Evolutionary conservation across 2,113 vertebrate species (phyloP), one percentile per base, ranked within the genome.

Genomic region (Hemichromis elongatus): DNA sequence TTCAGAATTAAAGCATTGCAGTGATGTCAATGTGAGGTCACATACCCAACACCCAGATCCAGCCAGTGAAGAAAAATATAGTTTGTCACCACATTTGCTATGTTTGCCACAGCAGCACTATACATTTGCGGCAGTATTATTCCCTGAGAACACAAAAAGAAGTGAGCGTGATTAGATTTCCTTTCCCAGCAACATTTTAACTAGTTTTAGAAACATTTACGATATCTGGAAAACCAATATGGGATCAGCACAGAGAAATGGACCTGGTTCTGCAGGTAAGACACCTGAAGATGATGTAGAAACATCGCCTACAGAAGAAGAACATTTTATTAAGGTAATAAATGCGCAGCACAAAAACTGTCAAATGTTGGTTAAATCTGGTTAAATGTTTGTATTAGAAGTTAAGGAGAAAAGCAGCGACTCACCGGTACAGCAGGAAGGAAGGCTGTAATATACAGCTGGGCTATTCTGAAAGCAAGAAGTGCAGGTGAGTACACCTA

Each of bases 391-490:
- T 14, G 68, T 28, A 21, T 16, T 9, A 70, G n/a, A 63, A 3
- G n/a, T 45, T 6, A 56, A 63, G 19, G 14, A 70, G 37, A 35
- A 61, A 84, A 86, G 13, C 18, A 7, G 61, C 3, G 37, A 97
- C 98, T 98, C 93, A 99, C 98, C 5, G 98, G 98, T 73, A 99
- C 96, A 5, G 97, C 98, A 73, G 98, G 98, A 52, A 98, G 92
- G 88, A 97, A 99, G 82, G 96, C 96, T 89, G 93, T 95, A 68
- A 98, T 97, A 7, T 99, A 99, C 54, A 97, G 35, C 92, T 99
- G 97, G 10, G 98, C 97, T 78, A 98, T 96, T 95, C 98, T 99
- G 92, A n/a, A 94, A 89, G 68, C 2, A 83, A 78, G 66, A 85
- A 63, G 33, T 54, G 5, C 19, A 63, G 35, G 10, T 75, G 45